Base-by-base conservation (phyloP, 64 coral and sea anemone genomes). In the Actinia tenebrosa region DNA sequence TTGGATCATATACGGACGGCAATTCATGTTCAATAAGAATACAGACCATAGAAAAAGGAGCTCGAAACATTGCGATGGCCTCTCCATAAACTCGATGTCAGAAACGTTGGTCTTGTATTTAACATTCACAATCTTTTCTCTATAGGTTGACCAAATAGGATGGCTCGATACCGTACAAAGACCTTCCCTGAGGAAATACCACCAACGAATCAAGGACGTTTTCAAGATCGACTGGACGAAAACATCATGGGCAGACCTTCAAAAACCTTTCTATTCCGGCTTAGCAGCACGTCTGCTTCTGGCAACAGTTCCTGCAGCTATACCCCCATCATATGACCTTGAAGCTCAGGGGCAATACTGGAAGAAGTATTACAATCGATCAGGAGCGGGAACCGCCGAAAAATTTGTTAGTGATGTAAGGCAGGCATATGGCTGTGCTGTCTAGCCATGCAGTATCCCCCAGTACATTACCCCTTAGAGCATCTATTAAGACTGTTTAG, bases 291-390 rank as follows among this genome's bases (percentile, higher is more conserved):
- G 94, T 42, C 71, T 95, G 64, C 84, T 87, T 25, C 56, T 95
- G 18, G 94, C 87, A 52, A 81, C 86, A 16, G 86, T 95, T 89
- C 78, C 90, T 42, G 87, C 56, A 3, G 45, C 90, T 6, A 95
- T 95, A 37, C 93, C 93, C 8, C 27, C n/a, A 0, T 61, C 88
- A 25, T 82, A 4, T n/a, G 79, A 94, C 71, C 62, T 94, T 27
- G 16, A 7, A 81, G 44, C 62, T 11, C 92, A 94, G 62, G 92
- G 89, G 16, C 43, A 55, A 45, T 91, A 95, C 77, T 95, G 93
- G 93, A 95, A 95, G 94, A 80, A 86, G 16, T 82, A 95, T 42
- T 95, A 95, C 84, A 95, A 95, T 59, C 92, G 90, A 2, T 77
- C 79, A 25, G 94, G 94, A 47, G 86, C 64, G 43, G 94, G 94